Evolutionary conservation across 2,113 vertebrate genomes (phyloP), one percentile per base, ranked within the genome.

Genomic region (Ceyx margarethae): DNA sequence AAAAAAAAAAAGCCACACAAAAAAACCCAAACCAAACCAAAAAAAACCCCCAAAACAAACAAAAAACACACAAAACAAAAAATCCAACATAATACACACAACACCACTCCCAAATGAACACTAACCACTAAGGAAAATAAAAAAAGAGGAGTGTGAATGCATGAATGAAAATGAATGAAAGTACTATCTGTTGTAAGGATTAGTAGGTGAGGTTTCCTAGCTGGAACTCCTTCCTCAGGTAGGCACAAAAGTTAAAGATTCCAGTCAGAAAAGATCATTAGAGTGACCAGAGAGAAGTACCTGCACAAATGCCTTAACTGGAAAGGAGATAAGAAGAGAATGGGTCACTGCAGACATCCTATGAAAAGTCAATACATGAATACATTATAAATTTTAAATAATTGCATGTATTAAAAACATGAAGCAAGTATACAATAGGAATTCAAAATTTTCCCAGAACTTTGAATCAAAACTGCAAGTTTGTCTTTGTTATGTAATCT

Each of bases 121-220:
- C 2, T 15, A 51, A 51, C 5, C 31, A 40, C 40, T 5, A 68
- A 68, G 23, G 9, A 43, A 37, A 11, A 3, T 6, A 54, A 29
- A 28, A 53, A 53, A 13, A 0, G 1, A 4, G 28, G 1, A 4
- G 28, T 51, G n/a, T 10, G 37, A 37, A 23, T 29, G 35, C 43
- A 79, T 81, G 69, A 37, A 37, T 37, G 28, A 25, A 75, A 67
- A 9, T 4, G 15, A 25, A 25, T 46, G 31, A 3, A 21, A 50
- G 29, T 11, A 6, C 26, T 33, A 2, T 33, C 12, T 40, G 48
- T 20, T 12, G 16, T 20, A 10, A 43, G 17, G 10, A 15, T 37
- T 7, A 2, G 22, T 0, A 68, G 35, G 26, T 29, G 12, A 64
- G 20, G 5, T 33, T 67, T 81, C 23, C 71, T 40, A 56, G 23